These are phyloP conservation scores for Columba janthina DNA, from an alignment of 2,113 vertebrate genomes.

Conservation along the genomic window DNA sequence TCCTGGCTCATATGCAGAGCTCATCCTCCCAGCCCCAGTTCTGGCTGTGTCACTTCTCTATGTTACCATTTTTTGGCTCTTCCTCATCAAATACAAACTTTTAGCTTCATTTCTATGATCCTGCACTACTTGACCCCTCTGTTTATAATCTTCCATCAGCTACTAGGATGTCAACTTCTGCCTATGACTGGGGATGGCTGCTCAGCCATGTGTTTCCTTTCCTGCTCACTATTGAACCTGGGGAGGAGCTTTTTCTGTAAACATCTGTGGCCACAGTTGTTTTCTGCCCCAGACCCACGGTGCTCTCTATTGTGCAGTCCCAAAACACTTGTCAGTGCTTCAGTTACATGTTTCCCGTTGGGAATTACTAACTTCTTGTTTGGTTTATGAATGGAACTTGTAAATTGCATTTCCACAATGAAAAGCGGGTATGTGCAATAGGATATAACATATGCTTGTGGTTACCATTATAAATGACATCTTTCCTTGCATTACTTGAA, in stretches of 20 bases:
- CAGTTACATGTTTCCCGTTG: background rate
- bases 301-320: background rate
- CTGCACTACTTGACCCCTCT: background rate
- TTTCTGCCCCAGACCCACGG: background rate
- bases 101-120: background rate
- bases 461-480: background rate
- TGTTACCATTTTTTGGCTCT: background rate
- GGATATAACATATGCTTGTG: background rate
- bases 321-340: background rate
- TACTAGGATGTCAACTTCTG: background rate
- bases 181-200: accelerated
- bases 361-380: background rate
- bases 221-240: accelerated
- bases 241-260: background rate
- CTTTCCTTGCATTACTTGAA: background rate
- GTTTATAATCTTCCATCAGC: background rate
- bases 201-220: background rate
- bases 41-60: background rate
- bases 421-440: background rate
- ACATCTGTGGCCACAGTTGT: accelerated
- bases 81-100: background rate
- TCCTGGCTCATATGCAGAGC: background rate
- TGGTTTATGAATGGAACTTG: background rate
- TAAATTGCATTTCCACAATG: background rate
- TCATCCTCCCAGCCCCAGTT: background rate